Evolutionary conservation across 1,140 invertebrate species (phyloP).

Genomic region (Portunus trituberculatus): DNA sequence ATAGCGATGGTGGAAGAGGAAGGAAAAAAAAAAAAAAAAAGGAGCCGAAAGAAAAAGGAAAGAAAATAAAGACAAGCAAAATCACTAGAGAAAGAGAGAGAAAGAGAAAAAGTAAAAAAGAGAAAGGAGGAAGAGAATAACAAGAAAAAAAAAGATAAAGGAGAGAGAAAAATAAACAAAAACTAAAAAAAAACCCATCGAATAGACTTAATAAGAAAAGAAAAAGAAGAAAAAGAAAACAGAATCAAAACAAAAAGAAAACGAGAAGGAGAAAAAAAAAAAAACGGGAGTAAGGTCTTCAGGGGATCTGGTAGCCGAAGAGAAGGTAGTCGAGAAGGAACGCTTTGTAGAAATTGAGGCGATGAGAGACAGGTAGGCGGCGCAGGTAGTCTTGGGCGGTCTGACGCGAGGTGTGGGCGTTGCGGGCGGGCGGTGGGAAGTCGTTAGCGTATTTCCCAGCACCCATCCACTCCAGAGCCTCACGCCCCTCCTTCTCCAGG

Average conservation of each 20-base stretch:
- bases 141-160: no score
- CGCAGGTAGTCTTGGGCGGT: neutral
- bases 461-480: conserved; percentile 47
- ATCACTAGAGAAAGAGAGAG: neutral
- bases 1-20: no score
- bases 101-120: neutral
- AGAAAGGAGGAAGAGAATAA: neutral
- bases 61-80: no score
- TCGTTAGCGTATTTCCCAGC: conserved; percentile 13
- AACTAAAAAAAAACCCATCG: no score
- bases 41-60: no score
- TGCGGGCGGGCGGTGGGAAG: conserved; percentile 41
- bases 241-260: no score
- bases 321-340: conserved; percentile 65
- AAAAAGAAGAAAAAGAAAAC: no score
- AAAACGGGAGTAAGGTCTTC: neutral
- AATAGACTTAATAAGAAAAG: no score
- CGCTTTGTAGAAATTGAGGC: conserved; percentile 59
- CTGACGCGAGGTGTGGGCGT: conserved; percentile 24
- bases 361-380: conserved; percentile 31
- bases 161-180: no score
- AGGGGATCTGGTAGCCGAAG: conserved; percentile 66
- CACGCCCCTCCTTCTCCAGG: conserved; percentile 50
- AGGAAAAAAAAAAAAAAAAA: no score
- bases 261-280: no score